Base-by-base conservation (phyloP, 2,888 invertebrate genomes). In the Sclerodermus sp. region DNA sequence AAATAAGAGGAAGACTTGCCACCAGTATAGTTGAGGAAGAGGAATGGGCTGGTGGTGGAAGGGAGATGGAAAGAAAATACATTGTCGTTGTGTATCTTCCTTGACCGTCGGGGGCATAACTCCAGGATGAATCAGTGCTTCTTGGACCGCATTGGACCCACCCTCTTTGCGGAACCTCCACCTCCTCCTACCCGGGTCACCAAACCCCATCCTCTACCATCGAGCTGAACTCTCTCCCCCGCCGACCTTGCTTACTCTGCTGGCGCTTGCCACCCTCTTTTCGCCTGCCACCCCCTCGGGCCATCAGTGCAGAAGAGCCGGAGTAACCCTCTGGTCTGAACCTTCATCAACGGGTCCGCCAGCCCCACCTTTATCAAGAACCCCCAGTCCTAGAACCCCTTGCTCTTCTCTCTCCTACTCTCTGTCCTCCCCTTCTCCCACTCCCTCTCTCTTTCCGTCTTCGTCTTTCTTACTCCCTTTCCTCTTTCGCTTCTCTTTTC, bases 281-380 rank as follows among this genome's bases (percentile, higher is more conserved):
- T 57, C 58, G 54, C 53, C 51, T 13, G 41, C 50, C 53, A 45
- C 61, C 53, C 65, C 66, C 66, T 53, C 61, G 66, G 74, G 69
- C 74, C 74, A 74, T 74, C 74, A 68, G 72, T 67, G 72, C 72
- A 73, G 74, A 74, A 74, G 74, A 74, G 71, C 34, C 71, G 64
- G 61, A 71, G 74, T 71, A 72, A 76, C 74, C 76, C 77, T 73
- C 73, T 71, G 67, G 71, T 67, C 71, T 74, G 74, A 77, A 76
- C 77, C 77, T 77, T 77, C 76, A 77, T 77, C 77, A 77, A 73
- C 76, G 75, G 76, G 72, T 77, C 75, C 69, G 68, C 62, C 68
- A 64, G 74, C 75, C 72, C 74, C 73, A 75, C 70, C 71, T 73
- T 72, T 72, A 71, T 72, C 73, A 70, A 70, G 70, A 69, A 65